Evolutionary conservation across 2,888 invertebrate species (phyloP), one percentile per base, ranked within the genome.

Genomic region (Meteorus colon): DNA sequence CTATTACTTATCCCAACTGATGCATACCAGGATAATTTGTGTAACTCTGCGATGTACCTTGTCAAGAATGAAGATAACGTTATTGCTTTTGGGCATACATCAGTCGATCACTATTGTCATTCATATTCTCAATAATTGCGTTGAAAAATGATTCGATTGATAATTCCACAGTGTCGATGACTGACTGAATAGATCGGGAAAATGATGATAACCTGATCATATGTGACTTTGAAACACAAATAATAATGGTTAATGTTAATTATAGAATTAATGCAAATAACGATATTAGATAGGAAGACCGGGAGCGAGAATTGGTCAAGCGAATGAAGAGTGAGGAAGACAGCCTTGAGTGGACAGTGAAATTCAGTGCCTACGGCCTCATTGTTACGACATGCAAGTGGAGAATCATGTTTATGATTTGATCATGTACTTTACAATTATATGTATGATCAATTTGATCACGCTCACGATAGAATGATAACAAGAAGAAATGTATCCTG

Each of bases 321-420:
- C 16, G 45, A 51, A 55, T 48, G 48, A n/a, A 68, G 51, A 68
- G 29, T 51, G 45, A 14, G 31, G 51, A 16, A 48, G 34, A n/a
- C 48, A 55, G 60, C n/a, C 37, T 60, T 24, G 19, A 73, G 73
- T 76, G 76, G 69, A 73, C 76, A 76, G 68, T 73, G 73, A 62
- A 73, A 76, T 69, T 76, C 76, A 76, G 76, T 76, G 76, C 76
- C 76, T 76, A 73, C 73, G 73, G 76, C 73, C 69, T 76, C 69
- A 71, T 65, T 41, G 69, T 68, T 62, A 68, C 68, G 73, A 73
- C 68, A 73, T 45, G 63, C 72, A 45, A 72, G 48, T 72, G 72
- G 72, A 48, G 37, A 70, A 70, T 60, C 24, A 62, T 63, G 63
- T 72, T 63, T 72, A 72, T 63, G 41, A 72, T 72, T 72, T 63